A percentile compares a stretch with the other conserved stretches of the same genome.
Evolutionary conservation across 2,113 vertebrate genomes (phyloP).

Genomic region (Xiphias gladius): DNA sequence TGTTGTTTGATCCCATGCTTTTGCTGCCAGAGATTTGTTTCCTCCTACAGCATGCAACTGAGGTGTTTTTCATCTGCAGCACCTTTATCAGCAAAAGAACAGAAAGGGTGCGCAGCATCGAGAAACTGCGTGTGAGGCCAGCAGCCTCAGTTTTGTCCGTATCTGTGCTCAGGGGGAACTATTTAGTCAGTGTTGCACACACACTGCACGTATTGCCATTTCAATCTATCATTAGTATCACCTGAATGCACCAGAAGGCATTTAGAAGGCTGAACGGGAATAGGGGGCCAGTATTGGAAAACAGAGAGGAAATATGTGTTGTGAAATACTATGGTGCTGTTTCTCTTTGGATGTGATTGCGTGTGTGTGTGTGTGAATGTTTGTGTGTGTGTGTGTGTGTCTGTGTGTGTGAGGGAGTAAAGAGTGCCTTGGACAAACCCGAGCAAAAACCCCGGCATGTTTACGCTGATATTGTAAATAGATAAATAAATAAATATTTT

Average conservation of each 20-base stretch:
- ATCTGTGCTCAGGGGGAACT: conserved; percentile 39
- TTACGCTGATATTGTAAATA: neutral
- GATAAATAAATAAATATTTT: too few relatives aligned
- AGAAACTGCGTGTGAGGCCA: conserved; percentile 39
- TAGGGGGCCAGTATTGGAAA: conserved; percentile 49
- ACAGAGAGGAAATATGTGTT: conserved; percentile 32
- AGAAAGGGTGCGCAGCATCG: conserved; percentile 17
- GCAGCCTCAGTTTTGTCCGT: conserved; percentile 27
- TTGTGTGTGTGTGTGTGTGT: neutral
- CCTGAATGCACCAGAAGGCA: conserved; percentile 50
- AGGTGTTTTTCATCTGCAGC: conserved; percentile 58
- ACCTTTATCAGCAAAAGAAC: conserved; percentile 59
- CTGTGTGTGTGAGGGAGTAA: neutral
- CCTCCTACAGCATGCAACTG: conserved; percentile 21
- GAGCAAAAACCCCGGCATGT: too few relatives aligned
- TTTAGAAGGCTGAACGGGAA: conserved; percentile 36
- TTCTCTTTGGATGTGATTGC: conserved; percentile 25
- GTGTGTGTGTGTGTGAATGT: neutral
- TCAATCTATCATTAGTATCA: conserved; percentile 67
- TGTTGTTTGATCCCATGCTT: conserved; percentile 72
- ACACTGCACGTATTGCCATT: conserved; percentile 41
- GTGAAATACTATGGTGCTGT: conserved; percentile 46
- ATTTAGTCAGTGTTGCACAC: conserved; percentile 41
- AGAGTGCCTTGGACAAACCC: neutral
- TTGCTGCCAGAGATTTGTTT: conserved; percentile 65